Percentiles rank a stretch among this genome's conserved stretches.
Evolutionary conservation across 2,113 vertebrate species (phyloP).

Genomic region (Ctenodactylus gundi): DNA sequence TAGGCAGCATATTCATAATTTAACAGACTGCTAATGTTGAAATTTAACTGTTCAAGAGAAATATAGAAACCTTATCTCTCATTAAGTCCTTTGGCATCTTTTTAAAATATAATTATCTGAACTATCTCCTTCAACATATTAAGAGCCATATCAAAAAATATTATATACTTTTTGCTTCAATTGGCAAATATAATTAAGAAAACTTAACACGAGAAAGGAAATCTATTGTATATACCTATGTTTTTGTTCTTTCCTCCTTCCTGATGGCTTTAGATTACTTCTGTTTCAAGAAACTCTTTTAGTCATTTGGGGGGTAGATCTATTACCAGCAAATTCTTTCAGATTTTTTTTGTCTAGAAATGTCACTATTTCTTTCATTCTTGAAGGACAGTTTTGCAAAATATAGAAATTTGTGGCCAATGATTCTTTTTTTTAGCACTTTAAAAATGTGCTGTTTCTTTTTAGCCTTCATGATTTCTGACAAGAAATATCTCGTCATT

Average conservation of each 20-base stretch:
- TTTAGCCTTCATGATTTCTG: constrained; percentile 18
- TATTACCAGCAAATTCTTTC: constrained; percentile 32
- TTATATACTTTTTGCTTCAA: constrained; percentile 9
- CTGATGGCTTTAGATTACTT: neutral
- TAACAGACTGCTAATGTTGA: neutral
- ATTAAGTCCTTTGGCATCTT: neutral
- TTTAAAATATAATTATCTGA: constrained; percentile 46
- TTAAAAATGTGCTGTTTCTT: constrained; percentile 37
- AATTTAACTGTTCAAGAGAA: constrained; percentile 51
- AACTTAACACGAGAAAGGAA: constrained; percentile 27
- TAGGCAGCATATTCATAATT: neutral
- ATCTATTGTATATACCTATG: neutral
- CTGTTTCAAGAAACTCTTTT: constrained; percentile 37
- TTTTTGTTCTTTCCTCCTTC: constrained; percentile 2
- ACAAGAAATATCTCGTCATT: neutral
- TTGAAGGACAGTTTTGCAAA: neutral
- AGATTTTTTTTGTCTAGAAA: neutral
- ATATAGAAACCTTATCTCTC: neutral
- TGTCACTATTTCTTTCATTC: constrained; percentile 44
- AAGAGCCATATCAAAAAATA: neutral
- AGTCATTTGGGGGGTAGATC: neutral
- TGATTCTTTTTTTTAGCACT: constrained; percentile 19
- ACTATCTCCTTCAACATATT: constrained; percentile 26
- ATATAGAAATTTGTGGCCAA: neutral
- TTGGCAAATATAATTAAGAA: constrained; percentile 49